Evolutionary conservation across 2,888 invertebrate species (phyloP), one percentile per base, ranked within the genome.

Genomic region (Drosophila falleni): DNA sequence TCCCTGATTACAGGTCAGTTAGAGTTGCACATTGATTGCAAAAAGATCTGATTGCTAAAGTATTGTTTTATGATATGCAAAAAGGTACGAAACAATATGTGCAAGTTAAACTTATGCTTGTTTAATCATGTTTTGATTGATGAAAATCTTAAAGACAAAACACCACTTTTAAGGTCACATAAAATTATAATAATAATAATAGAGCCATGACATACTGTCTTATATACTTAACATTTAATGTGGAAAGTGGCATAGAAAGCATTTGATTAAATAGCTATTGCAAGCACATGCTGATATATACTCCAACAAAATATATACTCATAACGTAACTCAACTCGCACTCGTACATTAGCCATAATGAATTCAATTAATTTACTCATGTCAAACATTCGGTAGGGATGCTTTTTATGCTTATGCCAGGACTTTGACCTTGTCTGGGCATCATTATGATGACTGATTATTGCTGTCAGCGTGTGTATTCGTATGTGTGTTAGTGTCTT

Each of bases 351-450:
- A 83, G 70, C 23, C 78, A 80, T 85, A 86, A 86, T 86, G 85
- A 87, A 86, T 83, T 87, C 87, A 85, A 86, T 86, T 86, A 86
- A 86, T 86, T 86, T 85, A 78, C 83, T 86, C 66, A 56, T 75
- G 67, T 75, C 81, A 74, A 81, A 82, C 66, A 64, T 56, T 23
- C 47, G 15, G 15, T 10, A 47, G 65, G 49, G 62, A 56, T 60
- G 58, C 51, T 63, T 74, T 68, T 71, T 49, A 41, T 59, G 46
- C 53, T 42, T 37, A 39, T 63, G 15, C 46, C 29, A 53, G 47
- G 33, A 58, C 54, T 65, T 65, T 58, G 66, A 80, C 65, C 67
- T 67, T 68, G 85, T 82, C 84, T 82, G 58, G 69, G 77, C 81
- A 71, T 79, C 78, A 81, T 84, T 85, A 84, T 81, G 83, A 84